These are phyloP conservation scores for Himalopsyche phryganea DNA, from an alignment of 1,140 invertebrate species.

Conservation along the genomic window DNA sequence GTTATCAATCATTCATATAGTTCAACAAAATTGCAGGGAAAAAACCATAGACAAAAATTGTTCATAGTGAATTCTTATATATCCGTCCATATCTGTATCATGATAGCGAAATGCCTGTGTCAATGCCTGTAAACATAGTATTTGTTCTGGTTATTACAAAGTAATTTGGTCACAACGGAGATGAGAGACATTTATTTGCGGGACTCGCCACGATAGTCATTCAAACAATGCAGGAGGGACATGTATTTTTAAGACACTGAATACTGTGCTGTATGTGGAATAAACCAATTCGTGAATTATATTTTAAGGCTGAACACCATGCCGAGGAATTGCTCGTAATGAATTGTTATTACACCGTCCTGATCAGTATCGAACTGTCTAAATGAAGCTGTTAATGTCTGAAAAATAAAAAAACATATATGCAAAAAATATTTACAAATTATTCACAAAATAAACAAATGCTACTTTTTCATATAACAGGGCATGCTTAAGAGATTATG, in stretches of 20 bases:
- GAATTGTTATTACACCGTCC: constrained; percentile 93
- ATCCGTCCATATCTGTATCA: constrained; percentile 91
- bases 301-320: constrained; percentile 94
- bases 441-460: not conserved
- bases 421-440: not conserved
- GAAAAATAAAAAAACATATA: constrained; percentile 48
- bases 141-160: not conserved
- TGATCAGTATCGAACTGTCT: constrained; percentile 86
- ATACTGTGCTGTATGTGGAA: not conserved
- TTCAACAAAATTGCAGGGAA: constrained; percentile 81
- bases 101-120: constrained; percentile 84
- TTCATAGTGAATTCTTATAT: constrained; percentile 95
- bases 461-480: not conserved
- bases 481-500: no score
- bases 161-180: constrained; percentile 12
- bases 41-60: constrained; percentile 96
- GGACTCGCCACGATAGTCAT: not conserved
- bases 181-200: not conserved
- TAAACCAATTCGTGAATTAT: constrained; percentile 47
- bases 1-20: not conserved
- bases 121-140: constrained; percentile 70
- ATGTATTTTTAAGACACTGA: not conserved
- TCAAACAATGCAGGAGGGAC: not conserved
- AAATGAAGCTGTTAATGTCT: constrained; percentile 90
- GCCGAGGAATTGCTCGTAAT: constrained; percentile 94